These are phyloP conservation scores for Campylomormyrus numenius DNA, from an alignment of 2,113 vertebrate genomes.

Conservation along the genomic window DNA sequence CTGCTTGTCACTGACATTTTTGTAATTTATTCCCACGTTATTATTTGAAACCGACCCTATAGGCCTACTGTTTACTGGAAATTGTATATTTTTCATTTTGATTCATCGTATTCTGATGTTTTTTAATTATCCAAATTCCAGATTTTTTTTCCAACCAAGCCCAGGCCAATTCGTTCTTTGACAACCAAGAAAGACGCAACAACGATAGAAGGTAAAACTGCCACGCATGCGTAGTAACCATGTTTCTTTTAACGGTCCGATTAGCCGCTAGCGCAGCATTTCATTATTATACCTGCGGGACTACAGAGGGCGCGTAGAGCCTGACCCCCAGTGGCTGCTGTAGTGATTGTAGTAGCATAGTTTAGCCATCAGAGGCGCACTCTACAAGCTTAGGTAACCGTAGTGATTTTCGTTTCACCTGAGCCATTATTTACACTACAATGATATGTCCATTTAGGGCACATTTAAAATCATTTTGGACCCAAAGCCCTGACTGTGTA, in stretches of 20 bases:
- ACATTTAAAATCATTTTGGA: not conserved
- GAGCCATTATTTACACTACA: not conserved
- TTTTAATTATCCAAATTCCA: constrained; percentile 35
- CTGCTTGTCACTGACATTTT: not conserved
- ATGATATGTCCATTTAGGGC: not conserved
- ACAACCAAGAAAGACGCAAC: constrained; percentile 17
- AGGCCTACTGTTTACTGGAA: not conserved
- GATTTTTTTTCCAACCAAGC: constrained; percentile 49
- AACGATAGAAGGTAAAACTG: constrained; percentile 11
- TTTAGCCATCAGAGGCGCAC: not conserved
- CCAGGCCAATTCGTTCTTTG: constrained; percentile 58
- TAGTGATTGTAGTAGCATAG: not conserved
- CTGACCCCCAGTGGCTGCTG: not conserved
- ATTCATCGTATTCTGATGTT: not conserved
- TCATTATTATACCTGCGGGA: not conserved
- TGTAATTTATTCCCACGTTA: not conserved
- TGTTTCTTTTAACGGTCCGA: not conserved
- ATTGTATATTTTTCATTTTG: not conserved
- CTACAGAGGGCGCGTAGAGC: not conserved
- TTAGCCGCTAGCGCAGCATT: not conserved
- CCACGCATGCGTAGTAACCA: not conserved
- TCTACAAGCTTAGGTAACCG: not conserved
- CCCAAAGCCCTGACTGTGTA: not conserved
- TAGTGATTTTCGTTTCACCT: not conserved
- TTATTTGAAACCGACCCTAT: not conserved